Evolutionary conservation across 1,140 invertebrate genomes (phyloP), one percentile per base, ranked within the genome.

Genomic region (Bombus haemorrhoidalis): DNA sequence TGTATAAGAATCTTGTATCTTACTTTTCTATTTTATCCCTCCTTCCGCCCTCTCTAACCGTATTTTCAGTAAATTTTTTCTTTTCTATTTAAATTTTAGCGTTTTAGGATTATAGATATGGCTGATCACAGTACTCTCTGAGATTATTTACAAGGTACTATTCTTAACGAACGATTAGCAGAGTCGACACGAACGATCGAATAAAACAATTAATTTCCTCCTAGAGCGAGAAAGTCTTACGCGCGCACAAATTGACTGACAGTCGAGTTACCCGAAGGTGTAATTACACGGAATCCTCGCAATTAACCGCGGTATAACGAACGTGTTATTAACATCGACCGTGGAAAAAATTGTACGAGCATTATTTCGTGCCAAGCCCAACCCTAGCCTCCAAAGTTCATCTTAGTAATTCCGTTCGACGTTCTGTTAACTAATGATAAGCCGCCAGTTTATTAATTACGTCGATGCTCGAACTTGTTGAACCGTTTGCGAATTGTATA

Each of bases 161-260:
- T 83, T 76, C 59, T 15, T 62, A 77, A 83, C 41, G n/a, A 41
- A 15, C 64, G 64, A 83, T 83, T 57, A 69, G 9, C 43, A 9
- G 12, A 47, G 12, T 47, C 59, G 41, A 68, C 59, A 62, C 73
- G 64, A 64, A 32, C 64, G 47, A 1, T 68, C 43, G 75, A 83
- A 78, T 53, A 77, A 83, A 78, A 83, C 81, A 83, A 83, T 83
- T 83, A 83, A 83, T 83, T 69, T 43, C 32, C 62, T 13, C 32
- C 62, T 25, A 13, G 22, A 18, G 1, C 37, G 32, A 13, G 43
- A 69, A 32, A 64, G 72, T 53, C 62, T 76, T 78, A 78, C 47
- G 43, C 34, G 74, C 74, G 47, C 34, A 66, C n/a, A 83, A 76
- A 68, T 78, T 83, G 73, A 68, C 81, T 41, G 81, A 83, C 64